Evolutionary conservation across 2,113 vertebrate species (phyloP), one percentile per base, ranked within the genome.

Genomic region (Synodontis membranacea): DNA sequence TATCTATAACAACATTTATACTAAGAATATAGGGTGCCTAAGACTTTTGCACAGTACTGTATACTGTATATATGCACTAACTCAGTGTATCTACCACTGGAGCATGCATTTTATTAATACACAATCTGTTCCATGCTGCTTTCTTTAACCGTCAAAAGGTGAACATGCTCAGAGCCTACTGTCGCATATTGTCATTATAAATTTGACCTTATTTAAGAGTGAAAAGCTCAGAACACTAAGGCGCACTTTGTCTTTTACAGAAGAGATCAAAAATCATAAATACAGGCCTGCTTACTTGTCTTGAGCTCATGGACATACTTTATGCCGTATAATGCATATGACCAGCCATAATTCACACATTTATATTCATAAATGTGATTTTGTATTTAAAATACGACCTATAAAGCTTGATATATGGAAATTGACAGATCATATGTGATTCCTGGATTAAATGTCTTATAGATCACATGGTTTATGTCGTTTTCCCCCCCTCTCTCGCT

Each of bases 401-500:
- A 90, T 94, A 94, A 93, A 93, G 85, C 76, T 54, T 94, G 94
- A 95, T 95, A 88, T 94, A 96, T 95, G 93, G 92, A 95, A 94
- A 96, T 94, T 89, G 94, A 93, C 93, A 92, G 93, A 95, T 95
- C 94, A 93, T 93, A 91, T 93, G 93, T 95, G 93, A 95, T 94
- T 94, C 93, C 92, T 91, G 93, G 94, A 94, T 95, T 93, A 95
- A 94, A 95, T 93, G 93, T 94, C 90, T 83, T 91, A 91, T 92
- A 93, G 94, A 95, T 95, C 91, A 91, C 92, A 93, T 90, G 91
- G 82, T 94, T 95, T 92, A 93, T 94, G 92, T 91, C 84, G 86
- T 87, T 58, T 58, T 21, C 48, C 50, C 42, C 66, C 44, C 80
- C 50, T 34, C 54, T 34, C 50, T 60, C 42, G 7, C 48, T 78